phyloP scores from a whole-genome alignment of 1,140 invertebrate genomes.

The Scaptodrosophila lebanonensis region DNA sequence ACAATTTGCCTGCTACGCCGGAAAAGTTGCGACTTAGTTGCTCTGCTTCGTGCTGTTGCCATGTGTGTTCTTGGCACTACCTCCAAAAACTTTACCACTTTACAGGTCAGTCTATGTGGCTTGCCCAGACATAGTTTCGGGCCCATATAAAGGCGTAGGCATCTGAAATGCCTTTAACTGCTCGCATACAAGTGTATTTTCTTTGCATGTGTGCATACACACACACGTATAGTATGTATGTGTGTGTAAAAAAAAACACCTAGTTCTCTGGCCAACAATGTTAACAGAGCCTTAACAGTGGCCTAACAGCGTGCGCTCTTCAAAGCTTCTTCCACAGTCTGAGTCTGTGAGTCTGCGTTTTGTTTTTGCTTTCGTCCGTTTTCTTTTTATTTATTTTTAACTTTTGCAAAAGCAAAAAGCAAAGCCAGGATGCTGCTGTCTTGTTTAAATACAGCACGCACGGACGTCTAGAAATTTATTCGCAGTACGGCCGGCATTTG shows the following conservation, averaged over 20 bases:
- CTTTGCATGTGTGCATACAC: too few species aligned
- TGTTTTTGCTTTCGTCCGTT: slow-evolving; percentile 35
- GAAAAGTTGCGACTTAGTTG: too few species aligned
- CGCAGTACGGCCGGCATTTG: slow-evolving; percentile 71
- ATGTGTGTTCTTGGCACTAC: too few species aligned
- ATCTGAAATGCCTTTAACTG: slow-evolving; percentile 19
- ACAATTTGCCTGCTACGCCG: slow-evolving; percentile 43
- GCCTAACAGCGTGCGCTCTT: slow-evolving; percentile 30
- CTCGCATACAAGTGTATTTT: slow-evolving; percentile 13
- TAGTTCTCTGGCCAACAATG: slow-evolving; percentile 4
- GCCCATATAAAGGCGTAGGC: slow-evolving; percentile 13
- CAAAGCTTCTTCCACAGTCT: slow-evolving; percentile 31
- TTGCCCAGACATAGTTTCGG: slow-evolving; percentile 18
- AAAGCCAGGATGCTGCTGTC: slow-evolving; percentile 28
- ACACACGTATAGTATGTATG: slow-evolving; percentile 26
- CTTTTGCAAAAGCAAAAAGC: slow-evolving; percentile 45
- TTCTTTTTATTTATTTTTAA: too few species aligned
- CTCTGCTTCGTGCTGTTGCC: too few species aligned
- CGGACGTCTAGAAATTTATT: slow-evolving; percentile 67
- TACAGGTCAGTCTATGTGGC: slow-evolving; percentile 20
- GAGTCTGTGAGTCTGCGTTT: slow-evolving; percentile 5
- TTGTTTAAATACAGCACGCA: slow-evolving; percentile 68
- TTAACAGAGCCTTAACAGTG: slow-evolving; percentile 23
- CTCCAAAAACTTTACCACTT: slow-evolving; percentile 41
- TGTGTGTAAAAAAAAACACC: slow-evolving; percentile 6